Evolutionary conservation across 2,888 invertebrate species (phyloP).

Genomic region (Apamea monoglypha): DNA sequence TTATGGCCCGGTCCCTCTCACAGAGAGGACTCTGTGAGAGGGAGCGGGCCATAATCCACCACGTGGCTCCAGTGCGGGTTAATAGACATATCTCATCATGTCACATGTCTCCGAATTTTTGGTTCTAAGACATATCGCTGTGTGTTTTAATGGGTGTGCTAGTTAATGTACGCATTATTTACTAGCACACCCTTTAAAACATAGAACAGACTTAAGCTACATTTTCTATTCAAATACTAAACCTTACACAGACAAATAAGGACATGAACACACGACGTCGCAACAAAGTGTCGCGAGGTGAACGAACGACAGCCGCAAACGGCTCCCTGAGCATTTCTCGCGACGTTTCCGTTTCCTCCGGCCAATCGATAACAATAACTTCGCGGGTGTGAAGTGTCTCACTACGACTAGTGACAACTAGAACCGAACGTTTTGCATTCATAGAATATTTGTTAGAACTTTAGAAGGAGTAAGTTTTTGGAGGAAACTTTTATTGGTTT

Average conservation of each 20-base stretch:
- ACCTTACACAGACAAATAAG: constrained; percentile 43
- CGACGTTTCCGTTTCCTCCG: constrained; percentile 76
- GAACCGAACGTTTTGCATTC: constrained; percentile 24
- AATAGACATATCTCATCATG: no score
- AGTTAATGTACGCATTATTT: no score
- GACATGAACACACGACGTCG: constrained; percentile 28
- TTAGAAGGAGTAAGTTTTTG: background rate
- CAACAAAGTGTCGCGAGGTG: constrained; percentile 60
- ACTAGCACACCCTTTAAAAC: background rate
- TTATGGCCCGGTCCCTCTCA: no score
- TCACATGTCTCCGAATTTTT: no score
- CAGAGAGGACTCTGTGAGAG: no score
- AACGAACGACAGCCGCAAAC: constrained; percentile 65
- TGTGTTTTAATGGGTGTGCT: no score
- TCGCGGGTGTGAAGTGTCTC: constrained; percentile 67
- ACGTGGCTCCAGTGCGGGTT: no score
- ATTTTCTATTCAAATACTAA: constrained; percentile 26
- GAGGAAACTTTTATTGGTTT: background rate
- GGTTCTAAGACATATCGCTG: no score
- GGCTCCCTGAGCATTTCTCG: constrained; percentile 68
- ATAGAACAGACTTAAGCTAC: background rate
- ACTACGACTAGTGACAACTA: constrained; percentile 50
- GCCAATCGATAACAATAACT: constrained; percentile 81
- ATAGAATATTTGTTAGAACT: constrained; percentile 16
- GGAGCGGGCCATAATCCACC: no score